Conservation (phyloP, 2,888 invertebrate species). For the Lasioglossum vierecki region DNA sequence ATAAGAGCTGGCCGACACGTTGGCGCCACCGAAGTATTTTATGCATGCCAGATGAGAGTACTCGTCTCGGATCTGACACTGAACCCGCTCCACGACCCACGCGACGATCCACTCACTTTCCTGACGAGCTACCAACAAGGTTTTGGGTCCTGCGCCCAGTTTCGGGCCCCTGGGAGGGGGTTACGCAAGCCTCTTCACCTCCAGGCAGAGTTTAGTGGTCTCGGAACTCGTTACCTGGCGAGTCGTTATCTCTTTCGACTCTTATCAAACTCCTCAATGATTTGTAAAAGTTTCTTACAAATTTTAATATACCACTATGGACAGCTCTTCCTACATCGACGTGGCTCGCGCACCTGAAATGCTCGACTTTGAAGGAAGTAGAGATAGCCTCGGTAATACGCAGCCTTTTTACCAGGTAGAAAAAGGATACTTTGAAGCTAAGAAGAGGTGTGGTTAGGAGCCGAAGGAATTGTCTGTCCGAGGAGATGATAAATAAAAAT, state of each 20-base stretch:
- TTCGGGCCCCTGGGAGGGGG: not conserved
- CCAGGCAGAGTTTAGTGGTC: not conserved
- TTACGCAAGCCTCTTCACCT: slow-evolving; percentile 47
- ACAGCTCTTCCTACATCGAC: no score
- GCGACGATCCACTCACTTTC: slow-evolving; percentile 64
- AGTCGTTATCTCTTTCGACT: not conserved
- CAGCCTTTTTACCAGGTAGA: no score
- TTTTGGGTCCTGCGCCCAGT: slow-evolving; percentile 3
- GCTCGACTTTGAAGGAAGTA: no score
- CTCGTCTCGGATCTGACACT: slow-evolving; percentile 73
- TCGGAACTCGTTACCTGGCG: not conserved
- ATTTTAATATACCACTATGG: no score
- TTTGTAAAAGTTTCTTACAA: no score
- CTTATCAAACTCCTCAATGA: no score
- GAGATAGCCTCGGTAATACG: no score
- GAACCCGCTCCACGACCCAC: slow-evolving; percentile 70
- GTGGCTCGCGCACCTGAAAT: no score
- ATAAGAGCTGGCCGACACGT: slow-evolving; percentile 71
- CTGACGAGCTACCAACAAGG: slow-evolving; percentile 27
- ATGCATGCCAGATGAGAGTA: slow-evolving; percentile 73
- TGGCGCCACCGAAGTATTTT: slow-evolving; percentile 75
- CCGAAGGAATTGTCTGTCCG: no score
- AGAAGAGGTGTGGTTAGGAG: no score
- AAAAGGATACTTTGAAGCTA: no score
- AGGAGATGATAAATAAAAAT: no score